These are phyloP conservation scores for Perizoma affinitatum DNA, from an alignment of 2,888 invertebrate species.

Conservation along the genomic window DNA sequence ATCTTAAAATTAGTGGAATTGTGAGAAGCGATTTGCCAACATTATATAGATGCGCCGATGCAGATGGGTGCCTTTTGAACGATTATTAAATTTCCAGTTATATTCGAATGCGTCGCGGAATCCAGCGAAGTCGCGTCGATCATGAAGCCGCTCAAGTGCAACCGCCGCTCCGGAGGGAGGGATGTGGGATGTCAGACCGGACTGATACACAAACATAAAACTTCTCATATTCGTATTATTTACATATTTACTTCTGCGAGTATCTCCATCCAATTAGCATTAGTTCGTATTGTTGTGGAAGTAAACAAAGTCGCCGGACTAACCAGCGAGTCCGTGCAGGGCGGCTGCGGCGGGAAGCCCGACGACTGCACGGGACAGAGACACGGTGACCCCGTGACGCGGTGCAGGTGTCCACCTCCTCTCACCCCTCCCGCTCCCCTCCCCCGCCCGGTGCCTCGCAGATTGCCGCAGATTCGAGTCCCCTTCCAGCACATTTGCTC, in stretches of 20 bases:
- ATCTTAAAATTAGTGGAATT: too few relatives aligned
- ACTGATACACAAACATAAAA: too few relatives aligned
- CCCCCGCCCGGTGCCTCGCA: conserved; percentile 1
- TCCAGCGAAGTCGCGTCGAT: too few relatives aligned
- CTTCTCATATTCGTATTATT: too few relatives aligned
- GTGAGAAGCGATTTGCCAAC: too few relatives aligned
- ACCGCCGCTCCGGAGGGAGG: too few relatives aligned
- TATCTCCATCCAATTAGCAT: not conserved
- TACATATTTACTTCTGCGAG: not conserved
- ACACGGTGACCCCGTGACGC: conserved; percentile 11
- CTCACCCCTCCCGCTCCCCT: conserved; percentile 1
- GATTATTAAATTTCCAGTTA: too few relatives aligned
- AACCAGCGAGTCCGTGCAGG: not conserved
- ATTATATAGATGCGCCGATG: too few relatives aligned
- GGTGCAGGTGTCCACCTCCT: conserved; percentile 5
- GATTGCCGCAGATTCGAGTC: conserved; percentile 22
- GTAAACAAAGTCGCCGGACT: not conserved
- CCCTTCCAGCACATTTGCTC: conserved; percentile 25
- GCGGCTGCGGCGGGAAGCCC: not conserved
- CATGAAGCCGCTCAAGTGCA: too few relatives aligned
- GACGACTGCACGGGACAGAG: conserved; percentile 13
- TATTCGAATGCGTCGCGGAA: too few relatives aligned
- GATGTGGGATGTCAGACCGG: too few relatives aligned
- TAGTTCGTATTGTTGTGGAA: not conserved
- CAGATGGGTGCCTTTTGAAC: too few relatives aligned